phyloP scores from a whole-genome alignment of 2,113 vertebrate species.

The Orthonyx spaldingii region DNA sequence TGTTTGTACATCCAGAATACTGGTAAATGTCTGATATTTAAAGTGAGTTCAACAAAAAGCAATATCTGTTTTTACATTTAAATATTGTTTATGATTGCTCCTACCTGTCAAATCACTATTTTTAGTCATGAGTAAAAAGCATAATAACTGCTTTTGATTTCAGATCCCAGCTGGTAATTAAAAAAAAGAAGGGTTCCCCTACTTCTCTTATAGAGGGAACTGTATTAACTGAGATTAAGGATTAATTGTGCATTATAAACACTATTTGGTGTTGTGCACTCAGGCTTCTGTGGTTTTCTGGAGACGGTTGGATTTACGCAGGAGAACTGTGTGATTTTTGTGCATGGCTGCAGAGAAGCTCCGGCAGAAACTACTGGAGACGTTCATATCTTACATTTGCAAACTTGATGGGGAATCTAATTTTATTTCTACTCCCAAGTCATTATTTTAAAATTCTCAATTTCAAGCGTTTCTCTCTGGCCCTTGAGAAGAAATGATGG shows the following conservation, averaged over 20 bases:
- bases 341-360: not conserved
- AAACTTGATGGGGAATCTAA: not conserved
- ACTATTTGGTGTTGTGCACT: not conserved
- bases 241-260: not conserved
- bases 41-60: not conserved
- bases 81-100: not conserved
- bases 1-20: not conserved
- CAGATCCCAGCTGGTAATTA: not conserved
- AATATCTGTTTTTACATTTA: not conserved
- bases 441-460: not conserved
- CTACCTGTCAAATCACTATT: not conserved
- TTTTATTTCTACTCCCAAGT: not conserved
- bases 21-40: not conserved
- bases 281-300: not conserved
- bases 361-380: accelerated
- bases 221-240: not conserved
- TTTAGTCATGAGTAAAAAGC: not conserved
- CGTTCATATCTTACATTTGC: not conserved
- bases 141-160: not conserved
- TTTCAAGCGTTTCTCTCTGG: not conserved
- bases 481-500: not conserved
- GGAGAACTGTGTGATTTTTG: not conserved
- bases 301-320: not conserved
- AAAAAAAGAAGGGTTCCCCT: not conserved
- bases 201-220: not conserved